Percentiles rank a stretch among this genome's conserved stretches.
Evolutionary conservation across 2,888 invertebrate species (phyloP).

Genomic region (Ctena decussata): DNA sequence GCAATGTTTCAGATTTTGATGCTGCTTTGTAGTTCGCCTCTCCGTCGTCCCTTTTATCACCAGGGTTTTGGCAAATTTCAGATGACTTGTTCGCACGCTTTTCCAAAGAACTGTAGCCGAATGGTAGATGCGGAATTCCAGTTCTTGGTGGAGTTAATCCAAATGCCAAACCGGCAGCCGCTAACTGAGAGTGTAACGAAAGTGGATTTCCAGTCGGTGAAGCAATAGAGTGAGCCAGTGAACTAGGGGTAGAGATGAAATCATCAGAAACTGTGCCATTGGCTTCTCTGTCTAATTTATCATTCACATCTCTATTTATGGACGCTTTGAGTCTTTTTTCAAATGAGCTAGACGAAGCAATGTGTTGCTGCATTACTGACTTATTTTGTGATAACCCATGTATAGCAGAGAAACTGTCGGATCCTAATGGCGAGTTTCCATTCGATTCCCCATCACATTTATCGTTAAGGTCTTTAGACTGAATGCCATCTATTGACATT

Average conservation of each 20-base stretch:
- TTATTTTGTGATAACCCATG: neutral
- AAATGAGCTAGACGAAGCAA: neutral
- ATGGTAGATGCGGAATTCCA: constrained; percentile 4
- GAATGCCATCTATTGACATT: neutral
- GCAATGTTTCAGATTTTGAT: neutral
- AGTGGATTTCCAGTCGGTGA: neutral
- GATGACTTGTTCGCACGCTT: neutral
- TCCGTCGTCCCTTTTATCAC: neutral
- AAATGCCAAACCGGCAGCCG: neutral
- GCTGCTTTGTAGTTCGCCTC: neutral
- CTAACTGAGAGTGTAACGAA: neutral
- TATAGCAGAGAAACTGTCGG: neutral
- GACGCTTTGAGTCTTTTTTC: neutral
- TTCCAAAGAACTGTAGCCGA: constrained; percentile 12
- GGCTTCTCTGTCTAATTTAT: neutral
- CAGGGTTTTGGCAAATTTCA: neutral
- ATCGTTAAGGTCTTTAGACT: neutral
- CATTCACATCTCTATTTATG: neutral
- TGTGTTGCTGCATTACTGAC: neutral
- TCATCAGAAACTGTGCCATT: neutral
- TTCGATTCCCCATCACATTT: too few relatives aligned
- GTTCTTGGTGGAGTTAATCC: neutral
- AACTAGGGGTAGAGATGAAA: neutral
- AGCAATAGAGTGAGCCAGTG: neutral
- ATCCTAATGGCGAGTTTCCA: neutral